phyloP scores from a whole-genome alignment of 2,797 vertebrate species.

The Sorex maritimensis region DNA sequence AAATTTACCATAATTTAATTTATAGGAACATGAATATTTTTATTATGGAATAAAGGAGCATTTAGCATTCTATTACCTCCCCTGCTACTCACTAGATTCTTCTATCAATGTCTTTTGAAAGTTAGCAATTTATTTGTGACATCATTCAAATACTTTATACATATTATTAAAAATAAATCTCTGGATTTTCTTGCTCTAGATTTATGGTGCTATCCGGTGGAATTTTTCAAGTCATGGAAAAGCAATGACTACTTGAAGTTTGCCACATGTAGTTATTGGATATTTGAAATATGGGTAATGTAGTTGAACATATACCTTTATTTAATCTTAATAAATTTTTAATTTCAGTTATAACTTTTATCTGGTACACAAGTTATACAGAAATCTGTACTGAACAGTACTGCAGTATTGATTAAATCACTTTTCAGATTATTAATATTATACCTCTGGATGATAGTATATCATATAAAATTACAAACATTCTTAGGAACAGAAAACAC shows the following conservation, averaged over 20 bases:
- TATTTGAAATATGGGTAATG: constrained; percentile 9
- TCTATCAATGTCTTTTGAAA: constrained; percentile 44
- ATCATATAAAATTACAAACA: background rate
- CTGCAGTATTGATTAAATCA: background rate
- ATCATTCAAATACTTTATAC: constrained; percentile 41
- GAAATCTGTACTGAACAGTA: background rate
- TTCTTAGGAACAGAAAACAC: constrained; percentile 25
- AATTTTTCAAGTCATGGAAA: background rate
- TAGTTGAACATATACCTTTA: constrained; percentile 20
- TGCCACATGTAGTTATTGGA: background rate
- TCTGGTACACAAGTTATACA: background rate
- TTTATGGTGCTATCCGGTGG: background rate
- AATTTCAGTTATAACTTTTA: background rate
- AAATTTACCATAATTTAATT: constrained; percentile 73
- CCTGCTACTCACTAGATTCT: background rate
- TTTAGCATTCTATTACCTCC: constrained; percentile 13
- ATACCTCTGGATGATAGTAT: background rate
- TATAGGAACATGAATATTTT: constrained; percentile 72
- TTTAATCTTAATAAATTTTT: constrained; percentile 29
- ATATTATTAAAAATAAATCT: background rate
- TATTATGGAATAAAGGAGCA: constrained; percentile 29
- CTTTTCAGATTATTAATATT: background rate
- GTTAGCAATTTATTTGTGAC: background rate
- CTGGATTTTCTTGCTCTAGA: background rate
- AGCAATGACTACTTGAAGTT: background rate